Evolutionary conservation across 2,113 vertebrate genomes (phyloP).

Genomic region (Campylorhamphus procurvoides): DNA sequence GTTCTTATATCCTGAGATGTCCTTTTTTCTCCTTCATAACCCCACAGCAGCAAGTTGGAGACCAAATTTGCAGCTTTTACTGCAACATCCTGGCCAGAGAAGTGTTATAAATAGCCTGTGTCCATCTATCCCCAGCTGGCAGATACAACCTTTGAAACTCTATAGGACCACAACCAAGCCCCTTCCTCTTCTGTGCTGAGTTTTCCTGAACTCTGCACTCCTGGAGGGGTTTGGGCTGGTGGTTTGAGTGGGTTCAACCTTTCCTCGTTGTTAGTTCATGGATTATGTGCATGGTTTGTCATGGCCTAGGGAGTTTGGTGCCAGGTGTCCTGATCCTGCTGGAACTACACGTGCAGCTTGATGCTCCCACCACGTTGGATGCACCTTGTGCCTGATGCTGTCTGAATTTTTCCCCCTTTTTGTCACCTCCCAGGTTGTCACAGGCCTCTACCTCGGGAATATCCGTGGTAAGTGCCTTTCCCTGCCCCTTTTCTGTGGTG

Average conservation of each 20-base stretch:
- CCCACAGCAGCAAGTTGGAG: not conserved
- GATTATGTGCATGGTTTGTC: not conserved
- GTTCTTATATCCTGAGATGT: not conserved
- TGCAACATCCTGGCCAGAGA: not conserved
- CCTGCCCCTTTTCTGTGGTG: accelerated
- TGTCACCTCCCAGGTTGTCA: conserved; percentile 75
- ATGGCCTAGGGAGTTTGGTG: not conserved
- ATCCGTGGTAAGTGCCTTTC: conserved; percentile 79
- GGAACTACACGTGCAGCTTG: accelerated
- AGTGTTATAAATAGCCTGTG: not conserved
- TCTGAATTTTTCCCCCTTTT: not conserved
- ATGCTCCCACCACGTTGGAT: accelerated
- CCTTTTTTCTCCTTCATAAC: not conserved
- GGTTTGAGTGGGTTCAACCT: not conserved
- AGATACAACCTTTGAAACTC: not conserved
- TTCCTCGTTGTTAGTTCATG: not conserved
- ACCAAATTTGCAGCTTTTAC: not conserved
- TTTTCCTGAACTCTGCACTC: not conserved
- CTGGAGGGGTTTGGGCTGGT: not conserved
- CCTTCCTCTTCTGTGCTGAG: not conserved
- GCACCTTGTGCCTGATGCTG: accelerated
- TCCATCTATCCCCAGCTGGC: not conserved
- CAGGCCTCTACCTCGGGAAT: conserved; percentile 89
- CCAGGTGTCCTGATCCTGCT: not conserved
- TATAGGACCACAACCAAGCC: not conserved